Conservation (phyloP, 2,113 vertebrate species). For the Thamnophis sirtalis region DNA sequence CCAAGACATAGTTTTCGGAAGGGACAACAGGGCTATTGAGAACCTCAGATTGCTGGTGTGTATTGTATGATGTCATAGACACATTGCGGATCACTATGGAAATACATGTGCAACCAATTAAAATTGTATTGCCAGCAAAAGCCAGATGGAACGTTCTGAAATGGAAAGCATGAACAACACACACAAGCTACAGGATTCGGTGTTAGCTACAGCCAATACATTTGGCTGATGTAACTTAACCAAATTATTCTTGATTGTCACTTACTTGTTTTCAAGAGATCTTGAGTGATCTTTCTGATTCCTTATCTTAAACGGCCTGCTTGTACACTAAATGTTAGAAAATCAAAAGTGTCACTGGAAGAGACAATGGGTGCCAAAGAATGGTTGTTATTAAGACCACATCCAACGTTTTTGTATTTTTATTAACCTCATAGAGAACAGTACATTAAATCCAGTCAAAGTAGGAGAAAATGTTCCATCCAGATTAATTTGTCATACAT, state of each 20-base stretch:
- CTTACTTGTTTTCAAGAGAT: slow-evolving; percentile 7
- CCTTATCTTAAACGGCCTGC: not conserved
- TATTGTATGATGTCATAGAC: slow-evolving; percentile 1
- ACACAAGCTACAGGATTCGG: slow-evolving; percentile 9
- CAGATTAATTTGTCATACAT: not conserved
- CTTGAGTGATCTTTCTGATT: not conserved
- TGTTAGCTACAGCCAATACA: not conserved
- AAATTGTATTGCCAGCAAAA: slow-evolving; percentile 18
- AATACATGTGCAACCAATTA: slow-evolving; percentile 36
- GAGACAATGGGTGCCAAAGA: slow-evolving; percentile 10
- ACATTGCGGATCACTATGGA: slow-evolving; percentile 18
- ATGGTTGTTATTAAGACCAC: not conserved
- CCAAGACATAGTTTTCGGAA: not conserved
- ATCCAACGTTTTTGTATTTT: not conserved
- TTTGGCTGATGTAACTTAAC: slow-evolving; percentile 22
- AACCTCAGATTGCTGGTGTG: not conserved
- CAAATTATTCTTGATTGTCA: not conserved
- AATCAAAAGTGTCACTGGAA: not conserved
- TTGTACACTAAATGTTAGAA: not conserved
- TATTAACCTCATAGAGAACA: slow-evolving; percentile 30
- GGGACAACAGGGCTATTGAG: slow-evolving; percentile 7
- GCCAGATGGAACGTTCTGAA: slow-evolving; percentile 31
- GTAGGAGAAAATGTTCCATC: not conserved
- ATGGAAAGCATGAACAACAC: slow-evolving; percentile 36
- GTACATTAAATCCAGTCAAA: slow-evolving; percentile 34